Evolutionary conservation across 2,113 vertebrate species (phyloP), one percentile per base, ranked within the genome.

Genomic region (zebrafish (Danio rerio)): DNA sequence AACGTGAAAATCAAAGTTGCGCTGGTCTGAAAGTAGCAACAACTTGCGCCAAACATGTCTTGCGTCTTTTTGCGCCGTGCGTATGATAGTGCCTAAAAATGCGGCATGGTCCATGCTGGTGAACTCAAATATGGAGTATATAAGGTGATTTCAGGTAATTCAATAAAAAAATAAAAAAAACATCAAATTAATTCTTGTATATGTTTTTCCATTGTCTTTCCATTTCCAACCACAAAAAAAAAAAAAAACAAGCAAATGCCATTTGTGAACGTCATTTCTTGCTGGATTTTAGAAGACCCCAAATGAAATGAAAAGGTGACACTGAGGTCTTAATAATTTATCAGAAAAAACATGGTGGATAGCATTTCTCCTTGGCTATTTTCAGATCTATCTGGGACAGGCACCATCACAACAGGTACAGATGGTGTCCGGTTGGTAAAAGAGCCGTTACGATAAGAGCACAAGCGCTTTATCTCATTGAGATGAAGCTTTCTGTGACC

Each of bases 301-400:
- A n/a, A n/a, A n/a, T n/a, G n/a, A n/a, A n/a, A n/a, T n/a, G n/a
- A n/a, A n/a, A n/a, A n/a, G 18, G 74, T 85, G 83, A 84, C 45
- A 43, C 31, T 55, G 47, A 52, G 55, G 70, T 86, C 78, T 93
- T 82, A 92, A 92, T 92, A 90, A 90, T 90, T 62, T 63, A 92
- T 91, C 77, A 75, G 40, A 83, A 66, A 84, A 90, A 90, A 89
- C 84, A 86, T 81, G 87, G 78, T 80, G 69, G 82, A 84, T 87
- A 84, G 75, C 63, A 76, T 83, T 85, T 75, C 83, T 65, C 53
- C 9, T 42, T 81, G 43, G 16, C 56, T 81, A 85, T 83, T 86
- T 86, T 83, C 73, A 86, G 73, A 82, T 42, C 31, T 10, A 18
- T 9, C 16, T 50, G 81, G 49, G 58, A 66, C 9, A 43, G 66